Percentiles rank a stretch among this genome's conserved stretches.
These are phyloP conservation scores for Menura novaehollandiae DNA, from an alignment of 2,113 vertebrate genomes.

Conservation along the genomic window DNA sequence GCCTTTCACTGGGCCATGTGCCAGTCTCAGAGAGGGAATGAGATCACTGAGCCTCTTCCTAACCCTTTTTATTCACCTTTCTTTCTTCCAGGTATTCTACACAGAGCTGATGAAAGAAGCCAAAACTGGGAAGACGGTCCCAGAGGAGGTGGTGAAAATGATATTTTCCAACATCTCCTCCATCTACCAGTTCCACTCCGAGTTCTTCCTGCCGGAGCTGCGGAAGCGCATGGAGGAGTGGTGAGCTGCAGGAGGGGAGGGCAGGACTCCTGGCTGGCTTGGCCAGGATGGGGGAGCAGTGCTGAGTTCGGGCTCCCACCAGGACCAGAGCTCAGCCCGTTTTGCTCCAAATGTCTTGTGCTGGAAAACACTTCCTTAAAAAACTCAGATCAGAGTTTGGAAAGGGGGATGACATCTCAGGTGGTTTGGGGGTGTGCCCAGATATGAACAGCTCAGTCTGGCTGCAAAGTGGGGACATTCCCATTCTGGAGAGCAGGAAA, in stretches of 20 bases:
- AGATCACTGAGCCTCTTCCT: not conserved
- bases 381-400: not conserved
- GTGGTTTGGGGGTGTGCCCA: not conserved
- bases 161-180: slow-evolving; percentile 91
- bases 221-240: slow-evolving; percentile 79
- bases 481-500: not conserved
- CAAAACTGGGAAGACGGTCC: slow-evolving; percentile 74
- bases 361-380: not conserved
- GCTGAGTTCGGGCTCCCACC: not conserved
- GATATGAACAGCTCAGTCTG: not conserved
- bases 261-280: not conserved
- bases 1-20: not conserved
- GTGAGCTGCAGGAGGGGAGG: slow-evolving; percentile 59
- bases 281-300: not conserved
- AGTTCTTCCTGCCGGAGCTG: slow-evolving; percentile 87
- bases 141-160: slow-evolving; percentile 81
- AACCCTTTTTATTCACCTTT: not conserved
- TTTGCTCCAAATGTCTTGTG: not conserved
- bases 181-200: slow-evolving; percentile 85
- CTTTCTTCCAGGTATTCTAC: slow-evolving; percentile 78
- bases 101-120: slow-evolving; percentile 79
- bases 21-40: not conserved
- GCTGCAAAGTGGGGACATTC: not conserved
- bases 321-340: not conserved
- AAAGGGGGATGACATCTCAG: not conserved